Percentiles rank a stretch among this genome's conserved stretches.
These are phyloP conservation scores for Cassiopea xamachana DNA, from an alignment of 30 jellyfish, hydroid and myxozoan species.

Conservation along the genomic window DNA sequence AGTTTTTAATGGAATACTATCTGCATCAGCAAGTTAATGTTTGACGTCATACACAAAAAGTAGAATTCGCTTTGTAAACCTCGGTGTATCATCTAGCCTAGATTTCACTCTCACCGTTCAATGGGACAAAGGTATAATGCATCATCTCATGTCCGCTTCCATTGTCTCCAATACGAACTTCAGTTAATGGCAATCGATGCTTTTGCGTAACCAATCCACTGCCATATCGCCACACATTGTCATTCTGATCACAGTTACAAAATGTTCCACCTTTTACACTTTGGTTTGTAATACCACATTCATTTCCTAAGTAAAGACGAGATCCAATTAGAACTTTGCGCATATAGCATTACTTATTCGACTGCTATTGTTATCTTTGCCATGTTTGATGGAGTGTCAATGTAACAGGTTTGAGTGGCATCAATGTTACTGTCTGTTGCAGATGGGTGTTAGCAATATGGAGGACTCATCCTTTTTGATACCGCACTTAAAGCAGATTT, in stretches of 20 bases:
- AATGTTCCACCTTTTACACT: neutral
- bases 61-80: neutral
- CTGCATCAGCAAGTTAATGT: too few species aligned
- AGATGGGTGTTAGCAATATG: too few species aligned
- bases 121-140: constrained; percentile 16
- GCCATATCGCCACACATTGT: constrained; percentile 1
- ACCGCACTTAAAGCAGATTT: too few species aligned
- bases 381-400: too few species aligned
- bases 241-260: constrained; percentile 44
- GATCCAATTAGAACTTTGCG: too few species aligned
- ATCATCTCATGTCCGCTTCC: constrained; percentile 19
- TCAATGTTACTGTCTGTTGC: too few species aligned
- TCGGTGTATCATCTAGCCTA: neutral
- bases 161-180: constrained; percentile 58
- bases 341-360: too few species aligned
- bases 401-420: too few species aligned
- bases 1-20: too few species aligned
- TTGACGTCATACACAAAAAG: too few species aligned
- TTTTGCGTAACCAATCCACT: constrained; percentile 13
- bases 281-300: neutral
- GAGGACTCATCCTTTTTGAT: too few species aligned
- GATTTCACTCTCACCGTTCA: neutral
- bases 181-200: constrained; percentile 34
- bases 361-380: too few species aligned
- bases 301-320: neutral